Conservation (phyloP, 2,888 invertebrate genomes). For the Synergus gifuensis region DNA sequence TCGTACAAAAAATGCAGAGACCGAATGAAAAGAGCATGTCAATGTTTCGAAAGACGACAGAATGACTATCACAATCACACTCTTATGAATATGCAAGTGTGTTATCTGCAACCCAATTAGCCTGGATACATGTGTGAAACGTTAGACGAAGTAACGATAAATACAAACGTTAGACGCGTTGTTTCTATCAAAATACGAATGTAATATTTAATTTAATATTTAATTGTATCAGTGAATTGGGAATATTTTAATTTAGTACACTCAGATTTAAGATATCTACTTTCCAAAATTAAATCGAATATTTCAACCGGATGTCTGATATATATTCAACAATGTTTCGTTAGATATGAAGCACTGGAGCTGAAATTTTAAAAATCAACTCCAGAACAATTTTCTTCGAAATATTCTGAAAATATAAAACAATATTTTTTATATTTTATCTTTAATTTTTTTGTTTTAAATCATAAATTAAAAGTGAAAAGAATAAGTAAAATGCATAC, state of each 20-base stretch:
- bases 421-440: too few relatives aligned
- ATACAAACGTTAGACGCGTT: constrained; percentile 10
- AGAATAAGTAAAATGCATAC: background rate
- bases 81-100: constrained; percentile 1
- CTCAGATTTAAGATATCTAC: background rate
- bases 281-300: background rate
- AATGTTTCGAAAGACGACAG: background rate
- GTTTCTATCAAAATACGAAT: background rate
- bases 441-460: too few relatives aligned
- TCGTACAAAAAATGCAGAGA: background rate
- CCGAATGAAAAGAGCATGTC: background rate
- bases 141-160: constrained; percentile 29
- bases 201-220: background rate
- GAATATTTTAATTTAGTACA: background rate
- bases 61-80: background rate
- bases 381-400: background rate
- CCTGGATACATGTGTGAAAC: constrained; percentile 60
- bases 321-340: background rate
- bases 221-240: background rate
- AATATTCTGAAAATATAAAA: background rate
- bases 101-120: constrained; percentile 63
- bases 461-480: background rate
- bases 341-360: background rate
- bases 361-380: background rate
- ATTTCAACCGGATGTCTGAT: constrained; percentile 6